Base-by-base conservation (phyloP, 2,797 vertebrate species). In the Manis pentadactyla region DNA sequence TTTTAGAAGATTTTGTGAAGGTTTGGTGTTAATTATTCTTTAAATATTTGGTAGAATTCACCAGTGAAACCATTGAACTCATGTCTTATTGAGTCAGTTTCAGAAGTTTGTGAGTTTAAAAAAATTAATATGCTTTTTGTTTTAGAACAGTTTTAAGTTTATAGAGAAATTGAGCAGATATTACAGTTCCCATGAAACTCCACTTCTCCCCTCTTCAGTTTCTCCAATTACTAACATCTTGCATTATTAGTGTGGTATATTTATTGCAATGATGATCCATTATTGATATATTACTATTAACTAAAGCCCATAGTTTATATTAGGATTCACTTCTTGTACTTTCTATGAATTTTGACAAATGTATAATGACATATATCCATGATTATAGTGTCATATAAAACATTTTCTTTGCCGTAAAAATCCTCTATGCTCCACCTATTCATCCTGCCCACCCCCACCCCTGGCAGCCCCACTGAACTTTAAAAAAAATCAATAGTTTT, bases 301-400 rank as follows among this genome's bases (percentile, higher is more conserved):
- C 55, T 71, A 53, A 87, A 63, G 11, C 63, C 46, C 19, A 73
- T 29, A 53, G 15, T 69, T 94, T 87, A 77, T 18, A 34, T 77
- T 71, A 84, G 17, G 5, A 0, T 79, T 59, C 79, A 78, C 29
- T 71, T 86, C 17, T 53, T 82, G 27, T 14, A 34, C 6, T 19
- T 82, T 90, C 17, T 90, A 5, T 34, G n/a, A 82, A 37, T 63
- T 93, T 95, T 90, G 74, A 79, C 21, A 90, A 59, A 64, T 77
- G 11, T 82, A 29, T 69, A n/a, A 69, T 61, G n/a, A 64, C 10
- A 77, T 64, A 14, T 37, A 37, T n/a, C 39, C 13, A 64, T 27
- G 31, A 39, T 51, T 49, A 71, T 75, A 83, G 29, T 34, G 34
- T 90, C 10, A 71, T 64, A 68, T 25, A 66, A 39, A 87, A 81